Evolutionary conservation across 2,888 invertebrate species (phyloP), one percentile per base, ranked within the genome.

Genomic region (Hydriomena furcata): DNA sequence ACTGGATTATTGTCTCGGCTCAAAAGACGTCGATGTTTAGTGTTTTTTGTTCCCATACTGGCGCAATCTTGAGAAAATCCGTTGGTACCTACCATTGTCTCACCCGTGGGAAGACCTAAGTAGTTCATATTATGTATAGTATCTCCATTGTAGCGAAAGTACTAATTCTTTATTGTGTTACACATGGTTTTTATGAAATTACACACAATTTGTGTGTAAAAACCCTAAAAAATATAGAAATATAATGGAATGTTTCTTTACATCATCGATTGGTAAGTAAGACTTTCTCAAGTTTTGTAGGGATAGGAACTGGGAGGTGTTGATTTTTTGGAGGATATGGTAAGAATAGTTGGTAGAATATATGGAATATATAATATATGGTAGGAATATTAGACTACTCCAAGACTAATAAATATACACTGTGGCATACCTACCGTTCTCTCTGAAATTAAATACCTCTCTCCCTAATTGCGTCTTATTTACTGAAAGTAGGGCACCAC

Each of bases 41-140:
- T 63, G 23, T 64, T 64, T 66, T 65, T 47, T 58, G 35, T 42
- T 45, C 45, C 8, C 32, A 41, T 44, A 37, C 43, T 48, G 8
- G 34, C 36, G 49, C 52, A 50, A 58, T 58, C 46, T 57, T 48
- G 30, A 21, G 52, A 47, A 55, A 52, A n/a, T n/a, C n/a, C n/a
- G 34, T 7, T 17, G 11, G 36, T 23, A 1, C 37, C 4, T 20
- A 11, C 34, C 38, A 49, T 49, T 53, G 50, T 53, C 13, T 48
- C 10, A 46, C 20, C 10, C 44, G 49, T 59, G 58, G 36, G 58
- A 55, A 53, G 12, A 32, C 21, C 32, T 48, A n/a, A n/a, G n/a
- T n/a, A 43, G 42, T 41, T 41, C 17, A 36, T 23, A 30, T 7
- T 21, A 20, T 36, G 6, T 12, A 40, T 21, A 28, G 35, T 52